These are phyloP conservation scores for Callimorpha dominula DNA, from an alignment of 2,888 invertebrate genomes.

Conservation along the genomic window DNA sequence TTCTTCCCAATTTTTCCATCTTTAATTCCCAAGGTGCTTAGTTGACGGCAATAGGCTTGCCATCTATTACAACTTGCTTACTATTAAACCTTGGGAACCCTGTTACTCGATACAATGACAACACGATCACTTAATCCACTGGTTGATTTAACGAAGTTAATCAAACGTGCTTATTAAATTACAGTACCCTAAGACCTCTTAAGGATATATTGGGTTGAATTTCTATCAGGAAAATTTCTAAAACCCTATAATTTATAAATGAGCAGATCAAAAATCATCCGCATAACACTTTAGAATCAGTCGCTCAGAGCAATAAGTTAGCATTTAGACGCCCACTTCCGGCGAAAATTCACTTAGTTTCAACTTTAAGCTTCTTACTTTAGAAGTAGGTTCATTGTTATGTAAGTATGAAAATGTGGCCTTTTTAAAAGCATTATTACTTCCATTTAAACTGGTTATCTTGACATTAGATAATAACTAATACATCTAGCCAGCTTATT, in stretches of 20 bases:
- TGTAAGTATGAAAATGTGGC: not conserved
- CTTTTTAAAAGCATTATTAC: not conserved
- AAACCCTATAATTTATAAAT: conserved; percentile 20
- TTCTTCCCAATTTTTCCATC: too few species aligned
- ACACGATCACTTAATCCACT: too few species aligned
- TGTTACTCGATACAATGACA: too few species aligned
- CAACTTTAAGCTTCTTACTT: conserved; percentile 12
- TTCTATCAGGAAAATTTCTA: not conserved
- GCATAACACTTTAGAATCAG: conserved; percentile 5
- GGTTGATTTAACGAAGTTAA: too few species aligned
- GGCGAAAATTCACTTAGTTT: conserved; percentile 20
- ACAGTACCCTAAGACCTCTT: not conserved
- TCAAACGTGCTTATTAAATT: too few species aligned
- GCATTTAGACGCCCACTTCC: conserved; percentile 19
- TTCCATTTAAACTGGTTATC: not conserved
- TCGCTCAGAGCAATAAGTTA: conserved; percentile 22
- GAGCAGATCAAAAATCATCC: conserved; percentile 8
- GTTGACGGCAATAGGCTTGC: too few species aligned
- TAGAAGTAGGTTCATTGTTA: conserved; percentile 6
- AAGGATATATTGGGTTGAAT: not conserved
- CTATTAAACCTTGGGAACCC: too few species aligned
- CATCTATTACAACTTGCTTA: too few species aligned
- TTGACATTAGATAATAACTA: conserved; percentile 32
- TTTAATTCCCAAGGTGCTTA: too few species aligned
- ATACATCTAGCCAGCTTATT: conserved; percentile 39